phyloP scores from a whole-genome alignment of 2,113 vertebrate genomes.

The Ophiodon elongatus region DNA sequence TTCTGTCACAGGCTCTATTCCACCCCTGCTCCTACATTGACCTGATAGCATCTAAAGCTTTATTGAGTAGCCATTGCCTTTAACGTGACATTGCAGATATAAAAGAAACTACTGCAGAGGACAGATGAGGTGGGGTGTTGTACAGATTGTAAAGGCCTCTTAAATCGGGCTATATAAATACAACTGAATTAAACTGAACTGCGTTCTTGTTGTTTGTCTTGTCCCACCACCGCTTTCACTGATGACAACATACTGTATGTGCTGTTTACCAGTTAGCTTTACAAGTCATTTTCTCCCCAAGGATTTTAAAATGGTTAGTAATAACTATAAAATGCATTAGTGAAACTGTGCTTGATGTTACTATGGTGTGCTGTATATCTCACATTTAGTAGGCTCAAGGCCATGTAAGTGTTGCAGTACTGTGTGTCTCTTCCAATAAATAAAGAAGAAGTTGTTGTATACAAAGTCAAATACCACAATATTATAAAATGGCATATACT shows the following conservation, averaged over 20 bases:
- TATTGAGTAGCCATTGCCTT: constrained; percentile 2
- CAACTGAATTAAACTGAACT: background rate
- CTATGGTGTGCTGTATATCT: background rate
- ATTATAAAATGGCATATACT: constrained; percentile 18
- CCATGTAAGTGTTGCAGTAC: background rate
- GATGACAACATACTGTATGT: background rate
- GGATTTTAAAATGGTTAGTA: background rate
- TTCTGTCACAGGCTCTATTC: background rate
- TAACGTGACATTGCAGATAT: constrained; percentile 12
- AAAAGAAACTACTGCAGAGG: constrained; percentile 6
- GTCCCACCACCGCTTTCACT: background rate
- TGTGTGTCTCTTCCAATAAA: background rate
- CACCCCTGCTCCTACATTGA: background rate
- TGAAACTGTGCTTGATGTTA: background rate
- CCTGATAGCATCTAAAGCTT: constrained; percentile 23
- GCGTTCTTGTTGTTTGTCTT: background rate
- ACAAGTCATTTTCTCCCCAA: constrained; percentile 4
- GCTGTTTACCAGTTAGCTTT: background rate
- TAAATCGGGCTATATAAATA: background rate
- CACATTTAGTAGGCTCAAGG: background rate
- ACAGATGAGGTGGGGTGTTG: background rate
- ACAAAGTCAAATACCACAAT: background rate
- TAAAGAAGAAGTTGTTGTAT: background rate
- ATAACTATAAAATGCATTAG: constrained; percentile 2
- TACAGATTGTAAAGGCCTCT: background rate